Evolutionary conservation across 2,888 invertebrate genomes (phyloP).

Genomic region (Eutolmus rufibarbis): DNA sequence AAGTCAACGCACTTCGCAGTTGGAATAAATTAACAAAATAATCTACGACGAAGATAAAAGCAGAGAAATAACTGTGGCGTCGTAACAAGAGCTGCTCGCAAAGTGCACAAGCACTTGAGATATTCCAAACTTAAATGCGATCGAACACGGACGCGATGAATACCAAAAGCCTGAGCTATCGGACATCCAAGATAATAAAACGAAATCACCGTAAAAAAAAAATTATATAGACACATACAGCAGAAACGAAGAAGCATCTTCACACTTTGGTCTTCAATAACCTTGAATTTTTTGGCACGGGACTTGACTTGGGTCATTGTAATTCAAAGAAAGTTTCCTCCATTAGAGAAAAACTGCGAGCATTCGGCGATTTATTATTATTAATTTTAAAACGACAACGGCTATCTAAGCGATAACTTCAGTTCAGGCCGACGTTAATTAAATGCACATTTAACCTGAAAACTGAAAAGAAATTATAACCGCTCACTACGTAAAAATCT

Average conservation of each 20-base stretch:
- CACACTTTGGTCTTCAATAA: not conserved
- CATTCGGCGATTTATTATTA: not conserved
- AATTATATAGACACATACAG: not conserved
- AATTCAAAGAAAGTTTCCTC: not conserved
- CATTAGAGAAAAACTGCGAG: not conserved
- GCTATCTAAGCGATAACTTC: not conserved
- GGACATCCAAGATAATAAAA: not conserved
- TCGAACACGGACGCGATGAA: not conserved
- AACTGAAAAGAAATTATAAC: not conserved
- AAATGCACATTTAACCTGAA: not conserved
- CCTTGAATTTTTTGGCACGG: conserved; percentile 17
- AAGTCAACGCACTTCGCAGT: conserved; percentile 6
- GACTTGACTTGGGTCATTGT: not conserved
- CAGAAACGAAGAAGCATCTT: not conserved
- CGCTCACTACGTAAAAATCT: not conserved
- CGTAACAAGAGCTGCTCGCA: not conserved
- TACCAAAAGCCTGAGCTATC: not conserved
- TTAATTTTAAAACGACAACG: not conserved
- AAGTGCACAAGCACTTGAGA: conserved; percentile 3
- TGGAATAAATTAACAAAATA: conserved; percentile 1
- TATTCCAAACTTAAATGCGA: not conserved
- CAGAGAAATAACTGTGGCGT: not conserved
- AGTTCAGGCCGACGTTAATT: not conserved
- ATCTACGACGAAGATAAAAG: conserved; percentile 6
- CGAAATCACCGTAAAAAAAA: not conserved